Percentiles rank a stretch among this genome's conserved stretches.
These are phyloP conservation scores for Mayetiola destructor DNA, from an alignment of 2,888 invertebrate genomes.

Conservation along the genomic window DNA sequence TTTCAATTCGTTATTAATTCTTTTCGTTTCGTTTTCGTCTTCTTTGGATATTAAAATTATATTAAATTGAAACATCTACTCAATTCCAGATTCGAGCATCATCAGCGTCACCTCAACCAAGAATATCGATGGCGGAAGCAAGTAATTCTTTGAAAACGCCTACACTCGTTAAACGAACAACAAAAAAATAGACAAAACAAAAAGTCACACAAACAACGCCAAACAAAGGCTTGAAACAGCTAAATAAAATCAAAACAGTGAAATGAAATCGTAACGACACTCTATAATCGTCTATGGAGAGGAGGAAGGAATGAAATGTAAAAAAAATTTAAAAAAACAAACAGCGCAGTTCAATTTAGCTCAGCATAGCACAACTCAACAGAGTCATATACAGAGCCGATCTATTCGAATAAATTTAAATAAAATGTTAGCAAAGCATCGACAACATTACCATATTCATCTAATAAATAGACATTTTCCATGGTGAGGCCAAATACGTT, in stretches of 20 bases:
- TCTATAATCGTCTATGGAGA: not conserved
- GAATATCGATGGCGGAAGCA: conserved; percentile 10
- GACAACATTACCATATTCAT: conserved; percentile 11
- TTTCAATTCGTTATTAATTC: no score
- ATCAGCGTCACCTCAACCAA: conserved; percentile 10
- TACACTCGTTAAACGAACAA: not conserved
- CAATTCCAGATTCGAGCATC: conserved; percentile 3
- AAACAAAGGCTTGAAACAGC: no score
- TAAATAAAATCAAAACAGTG: not conserved
- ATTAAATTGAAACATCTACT: no score
- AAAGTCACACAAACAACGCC: not conserved
- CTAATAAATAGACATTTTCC: no score
- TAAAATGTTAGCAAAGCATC: not conserved
- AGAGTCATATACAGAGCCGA: conserved; percentile 2
- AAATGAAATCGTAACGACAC: conserved; percentile 12
- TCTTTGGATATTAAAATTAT: no score
- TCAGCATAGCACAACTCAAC: not conserved
- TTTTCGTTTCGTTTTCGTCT: no score
- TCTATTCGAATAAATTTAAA: conserved; percentile 11
- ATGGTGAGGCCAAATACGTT: no score
- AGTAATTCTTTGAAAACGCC: conserved; percentile 1
- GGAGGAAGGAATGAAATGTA: not conserved
- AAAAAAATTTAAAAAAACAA: not conserved
- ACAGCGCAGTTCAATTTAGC: no score
- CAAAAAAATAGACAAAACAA: not conserved